phyloP scores from a whole-genome alignment of 2,113 vertebrate species.

The Panthera uncia region DNA sequence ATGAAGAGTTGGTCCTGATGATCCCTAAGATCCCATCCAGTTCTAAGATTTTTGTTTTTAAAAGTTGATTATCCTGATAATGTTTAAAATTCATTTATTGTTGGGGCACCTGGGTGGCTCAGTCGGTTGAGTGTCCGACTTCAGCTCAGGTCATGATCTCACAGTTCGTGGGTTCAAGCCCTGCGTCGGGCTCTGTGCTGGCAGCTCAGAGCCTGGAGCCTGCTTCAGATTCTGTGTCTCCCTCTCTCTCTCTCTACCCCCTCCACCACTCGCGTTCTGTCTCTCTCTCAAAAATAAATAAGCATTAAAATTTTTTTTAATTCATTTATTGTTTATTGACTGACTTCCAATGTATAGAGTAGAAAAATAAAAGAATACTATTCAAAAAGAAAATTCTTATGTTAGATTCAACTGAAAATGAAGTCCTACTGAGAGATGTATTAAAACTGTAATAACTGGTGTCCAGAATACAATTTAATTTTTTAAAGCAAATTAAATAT shows the following conservation, averaged over 20 bases:
- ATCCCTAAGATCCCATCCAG: neutral
- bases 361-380: neutral
- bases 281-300: too few relatives aligned
- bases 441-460: slow-evolving; percentile 9
- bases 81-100: neutral
- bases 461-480: slow-evolving; percentile 5
- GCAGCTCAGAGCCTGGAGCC: too few relatives aligned
- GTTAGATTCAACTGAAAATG: neutral
- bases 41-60: neutral
- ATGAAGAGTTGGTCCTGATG: neutral
- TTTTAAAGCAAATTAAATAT: neutral
- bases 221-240: too few relatives aligned
- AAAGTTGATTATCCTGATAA: neutral
- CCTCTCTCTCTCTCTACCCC: too few relatives aligned
- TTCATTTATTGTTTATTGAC: neutral
- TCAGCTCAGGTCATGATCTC: too few relatives aligned
- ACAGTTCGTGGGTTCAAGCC: too few relatives aligned
- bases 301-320: neutral
- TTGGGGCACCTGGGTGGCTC: neutral
- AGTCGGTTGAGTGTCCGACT: too few relatives aligned
- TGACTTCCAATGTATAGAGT: neutral
- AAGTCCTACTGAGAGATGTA: neutral
- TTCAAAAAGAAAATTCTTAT: neutral
- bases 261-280: too few relatives aligned
- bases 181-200: too few relatives aligned